Evolutionary conservation across 1,140 invertebrate species (phyloP).

Genomic region (Cherax quadricarinatus): DNA sequence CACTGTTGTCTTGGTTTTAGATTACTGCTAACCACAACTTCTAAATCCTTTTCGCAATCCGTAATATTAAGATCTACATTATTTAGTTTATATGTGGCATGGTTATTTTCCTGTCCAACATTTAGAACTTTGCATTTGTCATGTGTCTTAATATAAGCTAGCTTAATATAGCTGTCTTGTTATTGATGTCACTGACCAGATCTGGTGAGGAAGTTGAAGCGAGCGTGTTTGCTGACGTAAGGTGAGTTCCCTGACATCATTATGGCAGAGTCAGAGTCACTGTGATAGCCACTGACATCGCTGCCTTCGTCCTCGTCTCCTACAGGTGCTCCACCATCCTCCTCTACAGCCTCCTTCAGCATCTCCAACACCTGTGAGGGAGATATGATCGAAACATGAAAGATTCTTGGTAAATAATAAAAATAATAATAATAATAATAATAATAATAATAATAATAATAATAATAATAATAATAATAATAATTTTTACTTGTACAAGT

Average conservation of each 20-base stretch:
- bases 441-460: not conserved
- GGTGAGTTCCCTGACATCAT: constrained; percentile 82
- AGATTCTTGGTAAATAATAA: not conserved
- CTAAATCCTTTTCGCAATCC: too few species aligned
- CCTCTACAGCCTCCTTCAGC: constrained; percentile 81
- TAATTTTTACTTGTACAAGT: too few species aligned
- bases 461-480: too few species aligned
- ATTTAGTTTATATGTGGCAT: too few species aligned
- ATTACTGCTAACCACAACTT: too few species aligned
- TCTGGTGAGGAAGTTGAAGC: constrained; percentile 79
- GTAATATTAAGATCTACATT: too few species aligned
- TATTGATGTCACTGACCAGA: constrained; percentile 76
- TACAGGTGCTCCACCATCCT: constrained; percentile 74
- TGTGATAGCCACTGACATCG: constrained; percentile 86
- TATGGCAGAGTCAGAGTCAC: constrained; percentile 85
- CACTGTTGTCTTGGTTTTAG: too few species aligned
- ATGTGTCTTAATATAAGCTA: too few species aligned
- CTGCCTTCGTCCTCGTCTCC: constrained; percentile 78
- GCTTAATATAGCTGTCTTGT: too few species aligned
- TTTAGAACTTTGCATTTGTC: too few species aligned
- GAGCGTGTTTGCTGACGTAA: constrained; percentile 77
- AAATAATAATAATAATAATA: not conserved
- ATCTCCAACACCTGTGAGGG: constrained; percentile 82
- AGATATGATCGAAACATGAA: not conserved
- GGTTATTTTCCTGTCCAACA: too few species aligned